Percentiles rank a stretch among this genome's conserved stretches.
phyloP scores from a whole-genome alignment of 2,888 invertebrate species.

The Yponomeuta cagnagella region DNA sequence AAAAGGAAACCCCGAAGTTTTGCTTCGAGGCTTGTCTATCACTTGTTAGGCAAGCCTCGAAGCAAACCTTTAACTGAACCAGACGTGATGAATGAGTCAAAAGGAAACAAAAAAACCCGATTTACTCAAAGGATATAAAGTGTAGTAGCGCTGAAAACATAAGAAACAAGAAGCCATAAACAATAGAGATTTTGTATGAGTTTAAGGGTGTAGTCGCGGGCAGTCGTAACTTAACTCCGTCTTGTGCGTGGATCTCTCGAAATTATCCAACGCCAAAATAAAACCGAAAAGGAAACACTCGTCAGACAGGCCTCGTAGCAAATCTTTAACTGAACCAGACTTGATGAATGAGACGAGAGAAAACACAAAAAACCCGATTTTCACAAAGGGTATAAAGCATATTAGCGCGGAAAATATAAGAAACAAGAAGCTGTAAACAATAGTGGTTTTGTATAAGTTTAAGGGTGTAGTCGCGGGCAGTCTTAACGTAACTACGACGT shows the following conservation, averaged over 20 bases:
- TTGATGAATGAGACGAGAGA: not conserved
- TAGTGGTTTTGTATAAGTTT: not conserved
- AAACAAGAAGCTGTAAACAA: not conserved
- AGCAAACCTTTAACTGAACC: not conserved
- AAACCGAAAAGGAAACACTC: slow-evolving; percentile 1
- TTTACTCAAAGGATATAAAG: not conserved
- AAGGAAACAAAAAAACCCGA: not conserved
- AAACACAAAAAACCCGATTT: not conserved
- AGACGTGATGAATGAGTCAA: not conserved
- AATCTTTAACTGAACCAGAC: not conserved
- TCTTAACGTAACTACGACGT: not conserved
- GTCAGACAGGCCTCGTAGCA: not conserved
- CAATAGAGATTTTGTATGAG: not conserved
- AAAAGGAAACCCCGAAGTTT: not conserved
- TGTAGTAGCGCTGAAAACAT: not conserved
- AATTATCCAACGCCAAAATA: slow-evolving; percentile 17
- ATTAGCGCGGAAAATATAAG: not conserved
- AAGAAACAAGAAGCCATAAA: not conserved
- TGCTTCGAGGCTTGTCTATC: too few relatives aligned
- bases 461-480: not conserved
- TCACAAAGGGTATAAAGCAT: not conserved
- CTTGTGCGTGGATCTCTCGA: slow-evolving; percentile 18
- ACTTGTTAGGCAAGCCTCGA: not conserved
- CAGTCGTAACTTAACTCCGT: not conserved
- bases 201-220: not conserved